Percentiles rank a stretch among this genome's conserved stretches.
Evolutionary conservation across 2,888 invertebrate species (phyloP).

Genomic region (Antheraea assamensis): DNA sequence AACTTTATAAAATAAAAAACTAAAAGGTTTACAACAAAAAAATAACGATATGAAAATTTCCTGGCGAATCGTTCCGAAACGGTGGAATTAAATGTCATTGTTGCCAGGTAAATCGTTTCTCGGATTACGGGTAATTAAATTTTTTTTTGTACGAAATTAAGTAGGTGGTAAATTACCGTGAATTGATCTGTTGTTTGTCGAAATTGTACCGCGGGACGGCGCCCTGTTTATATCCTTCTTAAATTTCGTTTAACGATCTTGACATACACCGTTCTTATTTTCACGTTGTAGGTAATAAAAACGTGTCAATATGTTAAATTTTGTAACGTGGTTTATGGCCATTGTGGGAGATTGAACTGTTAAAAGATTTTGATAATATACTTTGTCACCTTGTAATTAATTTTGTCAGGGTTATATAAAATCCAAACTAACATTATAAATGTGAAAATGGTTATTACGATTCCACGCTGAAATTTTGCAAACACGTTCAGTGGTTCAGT

Average conservation of each 20-base stretch:
- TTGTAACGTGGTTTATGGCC: not conserved
- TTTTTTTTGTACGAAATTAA: slow-evolving; percentile 50
- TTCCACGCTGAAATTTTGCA: too few species aligned
- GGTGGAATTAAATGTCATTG: slow-evolving; percentile 7
- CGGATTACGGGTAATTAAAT: slow-evolving; percentile 23
- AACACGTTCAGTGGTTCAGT: too few species aligned
- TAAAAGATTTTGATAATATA: not conserved
- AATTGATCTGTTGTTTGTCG: slow-evolving; percentile 24
- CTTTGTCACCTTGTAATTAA: not conserved
- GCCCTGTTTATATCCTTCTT: slow-evolving; percentile 52
- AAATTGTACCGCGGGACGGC: slow-evolving; percentile 23
- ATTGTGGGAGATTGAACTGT: slow-evolving; percentile 17
- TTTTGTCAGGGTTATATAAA: not conserved
- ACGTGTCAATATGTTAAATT: slow-evolving; percentile 60
- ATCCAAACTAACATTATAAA: not conserved
- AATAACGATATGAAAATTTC: not conserved
- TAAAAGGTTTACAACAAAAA: not conserved
- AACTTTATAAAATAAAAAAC: not conserved
- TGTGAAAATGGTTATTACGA: too few species aligned
- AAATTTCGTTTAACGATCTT: slow-evolving; percentile 57
- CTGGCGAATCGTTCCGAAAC: not conserved
- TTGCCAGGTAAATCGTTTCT: slow-evolving; percentile 12
- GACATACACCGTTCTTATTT: slow-evolving; percentile 34
- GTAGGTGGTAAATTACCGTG: slow-evolving; percentile 55
- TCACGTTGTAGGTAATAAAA: slow-evolving; percentile 45